A percentile compares a stretch with the other conserved stretches of the same genome.
Conservation (phyloP, 2,113 vertebrate genomes). For the Furnarius figulus region DNA sequence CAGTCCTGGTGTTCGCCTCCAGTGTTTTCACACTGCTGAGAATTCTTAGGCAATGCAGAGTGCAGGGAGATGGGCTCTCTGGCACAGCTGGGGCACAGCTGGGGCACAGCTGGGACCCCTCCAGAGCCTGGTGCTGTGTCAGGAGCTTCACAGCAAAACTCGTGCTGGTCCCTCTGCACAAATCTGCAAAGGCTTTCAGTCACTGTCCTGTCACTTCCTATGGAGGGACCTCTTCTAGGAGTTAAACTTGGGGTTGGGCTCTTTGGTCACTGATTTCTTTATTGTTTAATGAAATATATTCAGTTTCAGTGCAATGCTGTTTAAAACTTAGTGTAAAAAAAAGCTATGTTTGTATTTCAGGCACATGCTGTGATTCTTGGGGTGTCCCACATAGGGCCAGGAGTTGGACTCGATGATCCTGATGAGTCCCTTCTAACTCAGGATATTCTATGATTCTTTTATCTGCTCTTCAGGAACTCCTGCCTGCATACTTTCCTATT, state of each 20-base stretch:
- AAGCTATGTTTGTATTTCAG: neutral
- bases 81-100: neutral
- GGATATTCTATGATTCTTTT: neutral
- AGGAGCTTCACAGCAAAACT: neutral
- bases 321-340: neutral
- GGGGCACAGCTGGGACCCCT: neutral
- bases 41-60: neutral
- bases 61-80: neutral
- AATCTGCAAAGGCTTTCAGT: neutral
- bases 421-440: neutral
- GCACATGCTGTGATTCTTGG: neutral
- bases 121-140: neutral
- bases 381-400: neutral
- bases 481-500: neutral
- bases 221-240: neutral
- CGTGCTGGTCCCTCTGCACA: neutral
- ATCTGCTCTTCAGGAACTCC: neutral
- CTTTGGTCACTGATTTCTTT: neutral
- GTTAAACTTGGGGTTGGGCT: neutral
- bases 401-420: neutral
- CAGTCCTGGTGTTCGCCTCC: neutral
- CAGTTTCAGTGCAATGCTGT: neutral
- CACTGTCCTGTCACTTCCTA: neutral
- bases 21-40: neutral
- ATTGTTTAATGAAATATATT: neutral